phyloP scores from a whole-genome alignment of 92 coral and sea anemone species.

The Zoanthus solanderi region DNA sequence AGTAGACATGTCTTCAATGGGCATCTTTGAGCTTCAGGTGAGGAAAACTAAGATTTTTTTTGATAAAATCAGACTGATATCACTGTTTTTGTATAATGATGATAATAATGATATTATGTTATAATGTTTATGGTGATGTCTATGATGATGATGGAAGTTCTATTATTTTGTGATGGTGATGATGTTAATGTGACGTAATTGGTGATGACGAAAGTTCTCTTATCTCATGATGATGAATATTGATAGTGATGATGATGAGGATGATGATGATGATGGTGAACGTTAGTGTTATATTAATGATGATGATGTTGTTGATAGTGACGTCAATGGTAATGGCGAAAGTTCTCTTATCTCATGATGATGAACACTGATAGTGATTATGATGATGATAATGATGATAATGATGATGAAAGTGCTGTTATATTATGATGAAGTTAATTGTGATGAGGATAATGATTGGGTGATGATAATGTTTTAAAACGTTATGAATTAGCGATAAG shows the following conservation, averaged over 20 bases:
- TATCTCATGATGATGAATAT: background rate
- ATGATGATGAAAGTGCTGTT: background rate
- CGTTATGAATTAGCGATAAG: background rate
- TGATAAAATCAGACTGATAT: background rate
- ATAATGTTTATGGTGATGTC: background rate
- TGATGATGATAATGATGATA: background rate
- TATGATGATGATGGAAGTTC: background rate
- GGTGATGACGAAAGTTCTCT: background rate
- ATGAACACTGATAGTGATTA: background rate
- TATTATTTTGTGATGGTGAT: too few relatives aligned
- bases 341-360: too few relatives aligned
- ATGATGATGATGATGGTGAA: too few relatives aligned
- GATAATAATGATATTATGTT: background rate
- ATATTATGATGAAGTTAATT: background rate
- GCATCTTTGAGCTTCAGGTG: slow-evolving; percentile 87
- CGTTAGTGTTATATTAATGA: too few relatives aligned
- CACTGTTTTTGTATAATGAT: background rate
- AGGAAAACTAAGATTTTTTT: background rate
- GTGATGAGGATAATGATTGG: background rate
- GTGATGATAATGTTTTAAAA: too few relatives aligned
- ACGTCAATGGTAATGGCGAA: background rate
- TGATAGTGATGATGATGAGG: too few relatives aligned
- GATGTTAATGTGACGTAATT: background rate
- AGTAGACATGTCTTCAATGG: slow-evolving; percentile 88
- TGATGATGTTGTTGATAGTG: background rate